A percentile compares a stretch with the other conserved stretches of the same genome.
These are phyloP conservation scores for Campoplex nolae DNA, from an alignment of 2,888 invertebrate species.

Conservation along the genomic window DNA sequence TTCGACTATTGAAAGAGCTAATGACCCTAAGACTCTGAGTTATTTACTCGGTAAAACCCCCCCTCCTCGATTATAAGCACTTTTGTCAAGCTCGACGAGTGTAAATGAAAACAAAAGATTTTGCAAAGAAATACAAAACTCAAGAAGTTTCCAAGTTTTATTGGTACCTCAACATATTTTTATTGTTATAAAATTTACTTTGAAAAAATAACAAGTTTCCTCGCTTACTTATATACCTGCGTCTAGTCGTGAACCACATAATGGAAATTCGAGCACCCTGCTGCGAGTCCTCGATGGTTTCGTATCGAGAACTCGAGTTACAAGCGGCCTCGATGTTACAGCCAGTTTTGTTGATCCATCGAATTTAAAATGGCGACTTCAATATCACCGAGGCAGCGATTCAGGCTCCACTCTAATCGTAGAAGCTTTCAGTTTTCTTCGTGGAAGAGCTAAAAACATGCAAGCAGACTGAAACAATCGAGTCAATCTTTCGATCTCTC, in stretches of 20 bases:
- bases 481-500: constrained; percentile 7
- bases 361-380: not conserved
- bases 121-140: not conserved
- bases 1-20: not conserved
- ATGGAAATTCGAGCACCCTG: constrained; percentile 9
- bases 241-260: not conserved
- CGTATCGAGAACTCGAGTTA: constrained; percentile 1
- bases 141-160: not conserved
- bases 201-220: not conserved
- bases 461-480: not conserved
- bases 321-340: not conserved
- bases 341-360: not conserved
- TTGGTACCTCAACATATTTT: not conserved
- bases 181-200: not conserved
- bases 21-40: not conserved
- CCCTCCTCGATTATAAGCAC: not conserved
- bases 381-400: not conserved
- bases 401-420: not conserved
- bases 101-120: not conserved
- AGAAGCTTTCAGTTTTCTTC: not conserved
- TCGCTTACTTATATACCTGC: not conserved
- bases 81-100: not conserved
- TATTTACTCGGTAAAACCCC: not conserved
- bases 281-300: not conserved
- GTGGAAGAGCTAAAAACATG: not conserved